phyloP scores from a whole-genome alignment of 2,888 invertebrate genomes.

The Cataglyphis livida region DNA sequence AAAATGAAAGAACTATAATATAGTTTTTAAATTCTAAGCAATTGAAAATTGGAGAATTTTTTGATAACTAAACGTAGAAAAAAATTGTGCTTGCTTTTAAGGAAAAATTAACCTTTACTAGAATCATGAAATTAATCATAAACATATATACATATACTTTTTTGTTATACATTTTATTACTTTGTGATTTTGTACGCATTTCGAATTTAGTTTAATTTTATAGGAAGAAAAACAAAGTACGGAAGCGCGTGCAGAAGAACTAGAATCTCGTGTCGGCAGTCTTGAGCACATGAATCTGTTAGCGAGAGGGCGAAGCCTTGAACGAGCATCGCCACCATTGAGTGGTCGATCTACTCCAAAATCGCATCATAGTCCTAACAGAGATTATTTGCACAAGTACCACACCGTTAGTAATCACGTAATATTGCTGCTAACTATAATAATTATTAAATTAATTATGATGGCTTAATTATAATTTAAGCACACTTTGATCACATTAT shows the following conservation, averaged over 20 bases:
- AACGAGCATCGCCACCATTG: slow-evolving; percentile 92
- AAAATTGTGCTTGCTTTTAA: neutral
- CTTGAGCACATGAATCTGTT: slow-evolving; percentile 97
- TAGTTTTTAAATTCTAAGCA: neutral
- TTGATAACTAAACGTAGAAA: neutral
- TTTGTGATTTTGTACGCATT: neutral
- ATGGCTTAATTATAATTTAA: neutral
- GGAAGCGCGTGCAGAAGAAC: slow-evolving; percentile 98
- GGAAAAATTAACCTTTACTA: neutral
- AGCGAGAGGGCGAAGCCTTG: slow-evolving; percentile 90
- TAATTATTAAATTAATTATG: slow-evolving; percentile 8
- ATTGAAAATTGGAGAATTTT: neutral
- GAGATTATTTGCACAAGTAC: slow-evolving; percentile 96
- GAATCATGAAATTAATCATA: neutral
- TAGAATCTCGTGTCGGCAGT: slow-evolving; percentile 98
- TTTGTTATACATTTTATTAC: neutral
- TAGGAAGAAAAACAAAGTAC: slow-evolving; percentile 99
- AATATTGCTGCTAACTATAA: neutral
- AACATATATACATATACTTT: too few species aligned
- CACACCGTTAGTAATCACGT: slow-evolving; percentile 92
- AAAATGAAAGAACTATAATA: neutral
- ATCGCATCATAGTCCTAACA: slow-evolving; percentile 92
- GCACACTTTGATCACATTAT: neutral
- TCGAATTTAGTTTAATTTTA: slow-evolving; percentile 86
- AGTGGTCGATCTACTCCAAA: slow-evolving; percentile 96